Conservation (phyloP, 2,888 invertebrate genomes). For the Metopia argyrocephala region DNA sequence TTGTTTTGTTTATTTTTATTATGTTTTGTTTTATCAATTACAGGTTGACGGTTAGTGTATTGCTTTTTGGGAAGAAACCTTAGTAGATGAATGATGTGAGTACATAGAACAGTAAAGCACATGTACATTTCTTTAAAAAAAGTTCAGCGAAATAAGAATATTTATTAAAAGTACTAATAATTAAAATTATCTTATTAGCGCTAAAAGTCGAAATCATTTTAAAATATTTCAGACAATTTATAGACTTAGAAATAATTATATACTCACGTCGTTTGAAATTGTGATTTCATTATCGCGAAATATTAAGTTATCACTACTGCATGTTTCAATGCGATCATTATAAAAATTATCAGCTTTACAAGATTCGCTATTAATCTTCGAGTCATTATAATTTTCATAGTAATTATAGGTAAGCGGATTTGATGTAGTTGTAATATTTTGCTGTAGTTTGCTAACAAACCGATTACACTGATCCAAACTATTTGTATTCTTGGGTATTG, state of each 20-base stretch:
- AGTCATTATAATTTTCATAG: neutral
- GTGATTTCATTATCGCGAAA: slow-evolving; percentile 82
- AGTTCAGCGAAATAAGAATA: too few species aligned
- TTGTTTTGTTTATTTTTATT: too few species aligned
- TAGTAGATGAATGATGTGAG: too few species aligned
- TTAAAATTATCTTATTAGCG: too few species aligned
- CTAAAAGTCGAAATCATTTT: neutral
- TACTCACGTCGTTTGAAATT: slow-evolving; percentile 83
- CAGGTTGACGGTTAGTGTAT: too few species aligned
- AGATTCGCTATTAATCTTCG: slow-evolving; percentile 33
- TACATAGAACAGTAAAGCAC: too few species aligned
- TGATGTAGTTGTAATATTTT: slow-evolving; percentile 50
- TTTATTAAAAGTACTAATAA: too few species aligned
- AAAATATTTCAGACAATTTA: neutral
- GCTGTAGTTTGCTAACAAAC: slow-evolving; percentile 69
- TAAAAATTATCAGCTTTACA: slow-evolving; percentile 79
- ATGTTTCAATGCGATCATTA: slow-evolving; percentile 75
- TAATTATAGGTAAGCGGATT: neutral
- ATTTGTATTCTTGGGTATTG: slow-evolving; percentile 78
- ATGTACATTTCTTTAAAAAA: too few species aligned
- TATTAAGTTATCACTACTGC: slow-evolving; percentile 79
- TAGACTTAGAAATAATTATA: slow-evolving; percentile 66
- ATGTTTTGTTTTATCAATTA: too few species aligned
- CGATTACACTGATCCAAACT: slow-evolving; percentile 78
- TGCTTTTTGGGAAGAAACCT: too few species aligned